A percentile compares a stretch with the other conserved stretches of the same genome.
These are phyloP conservation scores for Myotis pilosus DNA, from an alignment of 2,797 vertebrate species.

Conservation along the genomic window DNA sequence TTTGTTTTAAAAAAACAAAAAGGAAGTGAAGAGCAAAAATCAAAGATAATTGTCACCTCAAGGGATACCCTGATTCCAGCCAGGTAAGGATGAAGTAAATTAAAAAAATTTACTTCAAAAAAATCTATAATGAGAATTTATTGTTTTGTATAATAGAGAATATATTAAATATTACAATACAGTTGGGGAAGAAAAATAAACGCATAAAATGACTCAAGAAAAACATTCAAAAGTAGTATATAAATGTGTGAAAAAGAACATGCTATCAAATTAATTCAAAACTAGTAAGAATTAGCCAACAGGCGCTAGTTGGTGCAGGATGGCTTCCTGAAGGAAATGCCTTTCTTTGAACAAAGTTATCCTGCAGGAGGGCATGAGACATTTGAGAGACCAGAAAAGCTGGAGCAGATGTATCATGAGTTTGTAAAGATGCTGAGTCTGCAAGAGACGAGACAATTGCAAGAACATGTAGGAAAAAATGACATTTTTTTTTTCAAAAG, in stretches of 20 bases:
- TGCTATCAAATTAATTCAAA: background rate
- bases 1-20: too few species aligned
- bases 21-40: too few species aligned
- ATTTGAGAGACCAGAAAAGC: slow-evolving; percentile 1
- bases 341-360: background rate
- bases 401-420: background rate
- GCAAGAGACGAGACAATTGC: background rate
- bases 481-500: slow-evolving; percentile 6
- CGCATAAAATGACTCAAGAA: background rate
- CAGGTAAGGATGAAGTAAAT: too few species aligned
- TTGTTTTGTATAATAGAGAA: background rate
- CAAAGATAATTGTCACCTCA: too few species aligned
- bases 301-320: background rate
- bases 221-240: background rate
- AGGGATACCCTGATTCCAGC: too few species aligned
- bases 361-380: background rate
- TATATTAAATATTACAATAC: background rate
- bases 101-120: background rate
- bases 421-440: background rate
- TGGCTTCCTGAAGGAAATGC: slow-evolving; percentile 10
- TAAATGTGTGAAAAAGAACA: background rate
- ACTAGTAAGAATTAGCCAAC: background rate
- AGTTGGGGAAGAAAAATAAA: background rate
- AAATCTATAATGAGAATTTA: background rate
- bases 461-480: background rate